Percentiles rank a stretch among this genome's conserved stretches.
phyloP scores from a whole-genome alignment of 1,140 invertebrate genomes.

The Rhagoletis pomonella region DNA sequence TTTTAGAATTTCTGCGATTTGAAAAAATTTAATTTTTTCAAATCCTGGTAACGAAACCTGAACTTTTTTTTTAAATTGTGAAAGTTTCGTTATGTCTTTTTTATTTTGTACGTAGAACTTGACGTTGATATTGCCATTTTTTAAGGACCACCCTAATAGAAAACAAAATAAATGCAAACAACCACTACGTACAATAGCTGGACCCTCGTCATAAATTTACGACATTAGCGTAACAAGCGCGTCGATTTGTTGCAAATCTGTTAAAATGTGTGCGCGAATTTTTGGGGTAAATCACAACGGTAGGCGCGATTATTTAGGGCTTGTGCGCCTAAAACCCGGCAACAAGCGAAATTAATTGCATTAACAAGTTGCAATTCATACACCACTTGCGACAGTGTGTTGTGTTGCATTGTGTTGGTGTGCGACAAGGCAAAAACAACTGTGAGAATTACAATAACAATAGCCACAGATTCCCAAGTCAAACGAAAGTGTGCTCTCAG shows the following conservation, averaged over 20 bases:
- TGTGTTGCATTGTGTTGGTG: neutral
- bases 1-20: no score
- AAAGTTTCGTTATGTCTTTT: no score
- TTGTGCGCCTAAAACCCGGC: conserved; percentile 14
- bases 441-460: conserved; percentile 26
- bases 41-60: no score
- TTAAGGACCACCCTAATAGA: neutral
- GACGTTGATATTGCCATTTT: no score
- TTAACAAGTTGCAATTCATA: neutral
- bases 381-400: neutral
- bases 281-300: neutral
- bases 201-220: neutral
- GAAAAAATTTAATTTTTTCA: no score
- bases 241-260: conserved; percentile 33
- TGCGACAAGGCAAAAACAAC: neutral
- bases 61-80: no score
- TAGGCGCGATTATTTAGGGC: neutral
- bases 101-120: no score
- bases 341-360: conserved; percentile 37
- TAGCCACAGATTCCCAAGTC: neutral
- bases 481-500: neutral
- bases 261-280: neutral
- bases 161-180: conserved; percentile 13
- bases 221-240: conserved; percentile 17
- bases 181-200: neutral